Percentiles rank a stretch among this genome's conserved stretches.
phyloP scores from a whole-genome alignment of 2,113 vertebrate genomes.

The Rousettus leschenaultii region DNA sequence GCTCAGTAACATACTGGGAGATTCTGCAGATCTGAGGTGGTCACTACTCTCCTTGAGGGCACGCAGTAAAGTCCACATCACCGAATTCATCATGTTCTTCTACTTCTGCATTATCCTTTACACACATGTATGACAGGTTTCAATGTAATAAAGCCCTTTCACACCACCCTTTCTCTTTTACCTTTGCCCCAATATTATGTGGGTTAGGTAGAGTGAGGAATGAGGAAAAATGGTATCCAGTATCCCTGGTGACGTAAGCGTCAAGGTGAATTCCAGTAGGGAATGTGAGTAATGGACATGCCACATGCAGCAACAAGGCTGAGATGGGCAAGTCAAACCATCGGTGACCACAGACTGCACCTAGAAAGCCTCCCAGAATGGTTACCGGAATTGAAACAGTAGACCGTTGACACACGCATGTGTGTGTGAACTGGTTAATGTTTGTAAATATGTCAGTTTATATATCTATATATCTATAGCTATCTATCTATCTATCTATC shows the following conservation, averaged over 20 bases:
- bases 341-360: neutral
- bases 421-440: neutral
- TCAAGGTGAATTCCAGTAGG: neutral
- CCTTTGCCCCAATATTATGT: rapidly evolving
- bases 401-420: rapidly evolving
- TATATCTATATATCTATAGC: too few relatives aligned
- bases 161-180: neutral
- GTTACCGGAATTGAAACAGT: neutral
- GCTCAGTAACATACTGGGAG: neutral
- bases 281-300: neutral
- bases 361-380: neutral
- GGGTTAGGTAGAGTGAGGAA: neutral
- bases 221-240: neutral
- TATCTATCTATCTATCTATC: too few relatives aligned
- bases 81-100: neutral
- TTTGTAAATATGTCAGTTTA: neutral
- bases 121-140: neutral
- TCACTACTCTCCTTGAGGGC: neutral
- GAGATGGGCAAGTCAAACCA: too few relatives aligned
- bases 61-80: rapidly evolving
- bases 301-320: neutral
- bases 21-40: neutral
- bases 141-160: neutral
- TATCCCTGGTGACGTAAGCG: neutral
- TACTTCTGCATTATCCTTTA: neutral